Percentiles rank a stretch among this genome's conserved stretches.
These are phyloP conservation scores for Azorinus chamasolen DNA, from an alignment of 2,888 invertebrate species.

Conservation along the genomic window DNA sequence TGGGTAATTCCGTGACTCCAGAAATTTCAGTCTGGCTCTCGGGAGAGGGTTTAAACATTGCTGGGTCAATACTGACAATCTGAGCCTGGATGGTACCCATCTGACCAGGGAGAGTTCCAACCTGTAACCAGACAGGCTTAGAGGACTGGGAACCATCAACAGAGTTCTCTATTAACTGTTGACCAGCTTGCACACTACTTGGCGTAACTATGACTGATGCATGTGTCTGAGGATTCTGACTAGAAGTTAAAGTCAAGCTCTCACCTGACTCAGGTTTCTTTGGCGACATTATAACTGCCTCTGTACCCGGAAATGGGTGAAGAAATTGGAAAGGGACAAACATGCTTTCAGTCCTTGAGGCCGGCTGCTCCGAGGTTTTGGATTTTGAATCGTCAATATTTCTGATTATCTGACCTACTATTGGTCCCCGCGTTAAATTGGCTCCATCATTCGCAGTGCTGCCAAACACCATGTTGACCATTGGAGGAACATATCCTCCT, in stretches of 20 bases:
- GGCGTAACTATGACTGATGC: not conserved
- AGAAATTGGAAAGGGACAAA: conserved; percentile 79
- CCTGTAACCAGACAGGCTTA: not conserved
- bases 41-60: conserved; percentile 31
- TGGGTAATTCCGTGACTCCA: no score
- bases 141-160: no score
- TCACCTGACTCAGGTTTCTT: not conserved
- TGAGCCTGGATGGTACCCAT: conserved; percentile 51
- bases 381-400: conserved; percentile 49
- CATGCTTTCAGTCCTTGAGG: conserved; percentile 36
- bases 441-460: conserved; percentile 3
- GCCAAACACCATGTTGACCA: conserved; percentile 14
- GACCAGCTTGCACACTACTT: not conserved
- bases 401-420: conserved; percentile 76
- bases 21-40: no score
- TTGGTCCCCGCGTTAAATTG: conserved; percentile 68
- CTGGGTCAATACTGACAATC: conserved; percentile 59
- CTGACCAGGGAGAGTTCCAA: not conserved
- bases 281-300: not conserved
- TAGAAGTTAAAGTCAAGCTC: not conserved
- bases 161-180: not conserved
- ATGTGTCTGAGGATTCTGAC: not conserved
- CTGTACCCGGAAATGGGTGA: conserved; percentile 73
- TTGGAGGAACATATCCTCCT: conserved; percentile 59
- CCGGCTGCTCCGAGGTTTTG: conserved; percentile 17